These are phyloP conservation scores for Drosophila recens DNA, from an alignment of 2,888 invertebrate species.

Conservation along the genomic window DNA sequence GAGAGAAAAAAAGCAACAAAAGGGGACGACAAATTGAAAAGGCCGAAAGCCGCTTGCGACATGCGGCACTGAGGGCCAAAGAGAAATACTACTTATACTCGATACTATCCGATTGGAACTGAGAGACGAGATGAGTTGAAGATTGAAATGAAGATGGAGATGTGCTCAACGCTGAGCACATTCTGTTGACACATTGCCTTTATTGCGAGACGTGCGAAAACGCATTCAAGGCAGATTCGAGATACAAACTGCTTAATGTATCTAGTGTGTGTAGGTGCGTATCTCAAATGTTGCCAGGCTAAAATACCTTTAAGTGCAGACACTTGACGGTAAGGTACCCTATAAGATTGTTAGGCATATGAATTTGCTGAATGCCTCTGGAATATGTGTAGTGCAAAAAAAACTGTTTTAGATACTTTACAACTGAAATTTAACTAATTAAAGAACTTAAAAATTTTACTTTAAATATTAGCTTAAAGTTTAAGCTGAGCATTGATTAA, in stretches of 20 bases:
- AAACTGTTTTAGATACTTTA: no score
- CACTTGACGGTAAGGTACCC: conserved; percentile 2
- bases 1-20: conserved; percentile 31
- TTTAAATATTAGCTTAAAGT: no score
- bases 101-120: conserved; percentile 26
- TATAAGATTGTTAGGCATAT: not conserved
- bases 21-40: conserved; percentile 61
- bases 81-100: conserved; percentile 5
- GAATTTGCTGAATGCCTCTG: no score
- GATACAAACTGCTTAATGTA: conserved; percentile 10
- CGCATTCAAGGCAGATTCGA: conserved; percentile 26
- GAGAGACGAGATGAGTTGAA: conserved; percentile 1
- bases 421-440: no score
- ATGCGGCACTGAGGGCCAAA: conserved; percentile 19
- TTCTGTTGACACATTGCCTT: conserved; percentile 57
- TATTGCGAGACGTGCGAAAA: conserved; percentile 59
- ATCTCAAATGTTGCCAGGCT: conserved; percentile 30
- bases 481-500: no score
- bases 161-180: conserved; percentile 1
- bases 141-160: conserved; percentile 10
- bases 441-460: not conserved
- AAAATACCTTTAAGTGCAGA: conserved; percentile 5
- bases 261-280: conserved; percentile 9
- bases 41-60: conserved; percentile 55
- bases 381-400: no score